Conservation (phyloP, 1,140 invertebrate species). For the Parapsyche elsis region DNA sequence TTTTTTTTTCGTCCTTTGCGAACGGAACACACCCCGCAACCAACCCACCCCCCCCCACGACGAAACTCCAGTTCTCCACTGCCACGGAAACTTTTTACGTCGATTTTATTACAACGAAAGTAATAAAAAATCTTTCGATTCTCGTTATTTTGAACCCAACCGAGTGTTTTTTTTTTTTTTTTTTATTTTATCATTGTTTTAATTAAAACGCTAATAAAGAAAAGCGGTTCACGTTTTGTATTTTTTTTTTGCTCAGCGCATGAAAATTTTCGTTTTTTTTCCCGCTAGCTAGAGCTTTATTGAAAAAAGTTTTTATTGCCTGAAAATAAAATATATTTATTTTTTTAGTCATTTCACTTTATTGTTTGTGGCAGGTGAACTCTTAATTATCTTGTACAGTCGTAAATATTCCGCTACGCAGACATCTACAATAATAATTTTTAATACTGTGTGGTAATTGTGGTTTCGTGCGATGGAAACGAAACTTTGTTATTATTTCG, state of each 20-base stretch:
- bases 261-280: conserved; percentile 2
- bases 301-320: conserved; percentile 15
- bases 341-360: conserved; percentile 16
- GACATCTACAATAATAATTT: background rate
- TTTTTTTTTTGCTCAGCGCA: background rate
- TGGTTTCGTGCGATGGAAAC: background rate
- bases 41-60: background rate
- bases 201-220: conserved; percentile 29
- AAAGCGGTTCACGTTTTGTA: conserved; percentile 14
- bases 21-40: background rate
- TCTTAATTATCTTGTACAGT: background rate
- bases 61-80: conserved; percentile 8
- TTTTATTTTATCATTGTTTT: conserved; percentile 32
- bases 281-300: background rate
- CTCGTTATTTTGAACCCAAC: conserved; percentile 26
- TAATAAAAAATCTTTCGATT: conserved; percentile 43
- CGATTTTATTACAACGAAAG: conserved; percentile 41
- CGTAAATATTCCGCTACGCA: background rate
- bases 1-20: conserved; percentile 2
- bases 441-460: background rate
- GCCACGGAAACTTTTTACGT: conserved; percentile 14
- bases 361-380: conserved; percentile 2
- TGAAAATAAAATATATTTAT: conserved; percentile 16
- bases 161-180: background rate
- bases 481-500: background rate